Evolutionary conservation across 2,888 invertebrate species (phyloP).

Genomic region (Lepeophtheirus nordmannii): DNA sequence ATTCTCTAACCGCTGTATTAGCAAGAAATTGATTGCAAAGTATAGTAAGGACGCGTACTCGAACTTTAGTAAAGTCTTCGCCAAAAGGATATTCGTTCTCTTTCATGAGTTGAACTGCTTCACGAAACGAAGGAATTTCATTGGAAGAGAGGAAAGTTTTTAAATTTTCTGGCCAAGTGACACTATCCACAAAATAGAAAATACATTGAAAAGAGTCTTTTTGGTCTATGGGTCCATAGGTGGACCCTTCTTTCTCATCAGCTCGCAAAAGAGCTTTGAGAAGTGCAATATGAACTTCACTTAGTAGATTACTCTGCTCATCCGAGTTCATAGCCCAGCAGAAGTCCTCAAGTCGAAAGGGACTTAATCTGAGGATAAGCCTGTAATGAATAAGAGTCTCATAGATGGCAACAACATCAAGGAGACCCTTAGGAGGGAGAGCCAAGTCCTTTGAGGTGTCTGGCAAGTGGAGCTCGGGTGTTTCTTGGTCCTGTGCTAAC

Average conservation of each 20-base stretch:
- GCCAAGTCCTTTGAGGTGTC: conserved; percentile 77
- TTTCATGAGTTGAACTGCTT: conserved; percentile 32
- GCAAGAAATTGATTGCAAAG: conserved; percentile 85
- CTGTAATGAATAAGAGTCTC: conserved; percentile 87
- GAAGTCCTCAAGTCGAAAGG: conserved; percentile 87
- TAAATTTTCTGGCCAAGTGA: conserved; percentile 91
- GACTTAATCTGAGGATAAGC: conserved; percentile 66
- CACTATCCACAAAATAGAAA: conserved; percentile 75
- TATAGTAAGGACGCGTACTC: conserved; percentile 63
- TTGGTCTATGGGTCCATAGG: conserved; percentile 88
- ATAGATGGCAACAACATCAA: conserved; percentile 74
- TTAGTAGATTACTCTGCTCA: conserved; percentile 75
- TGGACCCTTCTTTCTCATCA: conserved; percentile 84
- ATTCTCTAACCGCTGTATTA: conserved; percentile 79
- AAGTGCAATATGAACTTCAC: conserved; percentile 86
- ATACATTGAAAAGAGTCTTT: conserved; percentile 92
- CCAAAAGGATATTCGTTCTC: conserved; percentile 44
- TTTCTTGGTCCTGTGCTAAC: conserved; percentile 60
- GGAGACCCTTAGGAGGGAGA: conserved; percentile 55
- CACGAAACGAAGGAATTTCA: background rate
- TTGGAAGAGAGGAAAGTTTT: conserved; percentile 71
- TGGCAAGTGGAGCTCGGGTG: conserved; percentile 58
- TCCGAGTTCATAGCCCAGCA: conserved; percentile 80
- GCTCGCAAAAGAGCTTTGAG: conserved; percentile 76
- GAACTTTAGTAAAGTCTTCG: background rate